Evolutionary conservation across 2,888 invertebrate species (phyloP).

Genomic region (Temnothorax unifasciatus): DNA sequence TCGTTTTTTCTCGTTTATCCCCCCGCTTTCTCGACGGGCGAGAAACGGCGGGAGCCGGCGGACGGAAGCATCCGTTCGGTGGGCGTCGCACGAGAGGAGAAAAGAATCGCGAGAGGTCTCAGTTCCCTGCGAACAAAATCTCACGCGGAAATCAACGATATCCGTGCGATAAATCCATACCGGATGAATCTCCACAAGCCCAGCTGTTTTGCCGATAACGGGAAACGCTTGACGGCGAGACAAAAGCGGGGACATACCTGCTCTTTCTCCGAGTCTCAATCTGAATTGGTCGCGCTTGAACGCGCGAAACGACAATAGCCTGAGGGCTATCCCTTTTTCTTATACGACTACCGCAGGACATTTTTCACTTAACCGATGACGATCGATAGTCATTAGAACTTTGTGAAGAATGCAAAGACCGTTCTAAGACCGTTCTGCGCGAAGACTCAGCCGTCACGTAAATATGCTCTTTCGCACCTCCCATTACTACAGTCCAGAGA

Average conservation of each 20-base stretch:
- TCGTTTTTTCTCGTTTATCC: conserved; percentile 24
- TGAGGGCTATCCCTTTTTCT: conserved; percentile 11
- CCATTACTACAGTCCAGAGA: background rate
- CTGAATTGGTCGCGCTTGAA: conserved; percentile 34
- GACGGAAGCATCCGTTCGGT: background rate
- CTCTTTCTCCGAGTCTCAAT: conserved; percentile 1
- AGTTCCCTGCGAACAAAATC: background rate
- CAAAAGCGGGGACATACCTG: conserved; percentile 26
- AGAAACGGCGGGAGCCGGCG: background rate
- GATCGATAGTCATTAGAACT: conserved; percentile 20
- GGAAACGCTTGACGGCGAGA: conserved; percentile 14
- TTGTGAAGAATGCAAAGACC: conserved; percentile 2
- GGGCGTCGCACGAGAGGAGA: background rate
- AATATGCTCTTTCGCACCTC: conserved; percentile 8
- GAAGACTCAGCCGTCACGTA: conserved; percentile 8
- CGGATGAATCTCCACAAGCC: conserved; percentile 9
- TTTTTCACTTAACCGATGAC: background rate
- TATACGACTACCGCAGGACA: background rate
- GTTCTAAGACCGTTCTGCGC: background rate
- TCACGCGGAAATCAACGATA: conserved; percentile 7
- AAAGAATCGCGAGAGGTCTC: background rate
- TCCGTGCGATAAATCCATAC: conserved; percentile 5
- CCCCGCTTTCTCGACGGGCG: conserved; percentile 3
- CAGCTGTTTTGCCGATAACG: conserved; percentile 1
- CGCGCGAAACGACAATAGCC: conserved; percentile 19